phyloP scores from a whole-genome alignment of 1,140 invertebrate species.

The Heliothis virescens region DNA sequence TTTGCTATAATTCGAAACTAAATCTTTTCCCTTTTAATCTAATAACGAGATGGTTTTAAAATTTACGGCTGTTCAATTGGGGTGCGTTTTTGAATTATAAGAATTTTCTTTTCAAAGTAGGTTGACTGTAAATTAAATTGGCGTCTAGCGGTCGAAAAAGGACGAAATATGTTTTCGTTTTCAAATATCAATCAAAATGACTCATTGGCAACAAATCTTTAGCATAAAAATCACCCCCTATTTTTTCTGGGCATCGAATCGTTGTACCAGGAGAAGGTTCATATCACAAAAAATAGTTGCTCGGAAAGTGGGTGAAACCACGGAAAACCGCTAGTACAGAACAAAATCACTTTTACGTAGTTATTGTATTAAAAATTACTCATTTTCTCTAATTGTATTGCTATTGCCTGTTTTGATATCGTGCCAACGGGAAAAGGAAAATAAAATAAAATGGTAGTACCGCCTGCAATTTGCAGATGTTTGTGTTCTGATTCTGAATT shows the following conservation, averaged over 20 bases:
- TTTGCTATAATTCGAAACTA: conserved; percentile 3
- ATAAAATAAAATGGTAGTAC: not conserved
- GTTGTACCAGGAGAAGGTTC: not conserved
- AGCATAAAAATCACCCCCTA: too few relatives aligned
- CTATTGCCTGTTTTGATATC: conserved; percentile 31
- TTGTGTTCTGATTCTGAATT: not conserved
- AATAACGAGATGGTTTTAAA: conserved; percentile 41
- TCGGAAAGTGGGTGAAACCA: too few relatives aligned
- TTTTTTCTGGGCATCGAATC: not conserved
- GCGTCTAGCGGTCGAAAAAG: conserved; percentile 13
- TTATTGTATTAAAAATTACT: conserved; percentile 45
- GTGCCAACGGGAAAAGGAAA: conserved; percentile 42
- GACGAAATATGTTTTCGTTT: conserved; percentile 4
- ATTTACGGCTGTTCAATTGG: conserved; percentile 37
- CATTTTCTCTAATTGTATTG: conserved; percentile 23
- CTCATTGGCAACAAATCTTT: not conserved
- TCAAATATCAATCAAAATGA: conserved; percentile 11
- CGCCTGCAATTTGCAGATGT: conserved; percentile 3
- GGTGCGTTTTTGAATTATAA: conserved; percentile 50
- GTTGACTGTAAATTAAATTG: conserved; percentile 40
- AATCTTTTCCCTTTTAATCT: conserved; percentile 42
- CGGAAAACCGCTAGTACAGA: not conserved
- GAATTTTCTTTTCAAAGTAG: conserved; percentile 34
- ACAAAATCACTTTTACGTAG: conserved; percentile 9
- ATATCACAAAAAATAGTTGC: too few relatives aligned